These are phyloP conservation scores for Amniataba percoides DNA, from an alignment of 2,797 vertebrate species.

Conservation along the genomic window DNA sequence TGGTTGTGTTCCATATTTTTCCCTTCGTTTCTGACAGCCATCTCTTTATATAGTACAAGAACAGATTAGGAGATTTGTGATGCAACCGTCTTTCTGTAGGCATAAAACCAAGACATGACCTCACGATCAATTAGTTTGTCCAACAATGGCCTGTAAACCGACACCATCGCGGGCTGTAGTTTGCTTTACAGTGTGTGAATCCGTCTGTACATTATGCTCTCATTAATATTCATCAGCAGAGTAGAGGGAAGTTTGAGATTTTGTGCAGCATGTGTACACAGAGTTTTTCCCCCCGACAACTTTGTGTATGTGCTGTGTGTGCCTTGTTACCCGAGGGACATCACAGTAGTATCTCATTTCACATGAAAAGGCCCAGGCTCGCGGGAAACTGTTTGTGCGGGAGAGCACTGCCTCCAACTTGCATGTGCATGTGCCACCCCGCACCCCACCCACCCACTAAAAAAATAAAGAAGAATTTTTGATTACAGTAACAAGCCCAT, in stretches of 20 bases:
- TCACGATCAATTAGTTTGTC: conserved; percentile 37
- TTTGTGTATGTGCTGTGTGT: conserved; percentile 67
- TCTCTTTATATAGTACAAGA: not conserved
- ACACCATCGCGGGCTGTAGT: conserved; percentile 18
- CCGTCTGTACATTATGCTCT: conserved; percentile 40
- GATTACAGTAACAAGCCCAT: conserved; percentile 88
- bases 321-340: conserved; percentile 80
- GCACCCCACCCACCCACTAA: conserved; percentile 23
- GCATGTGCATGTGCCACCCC: conserved; percentile 22
- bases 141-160: conserved; percentile 39
- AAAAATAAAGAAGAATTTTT: conserved; percentile 87
- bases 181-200: conserved; percentile 38
- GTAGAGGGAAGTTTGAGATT: conserved; percentile 69
- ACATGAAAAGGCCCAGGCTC: conserved; percentile 82
- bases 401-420: conserved; percentile 47
- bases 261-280: conserved; percentile 63
- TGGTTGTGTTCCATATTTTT: not conserved
- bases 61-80: conserved; percentile 19
- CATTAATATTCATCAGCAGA: conserved; percentile 76
- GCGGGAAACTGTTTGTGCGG: conserved; percentile 67
- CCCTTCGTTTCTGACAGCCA: not conserved
- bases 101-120: conserved; percentile 7
- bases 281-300: conserved; percentile 53
- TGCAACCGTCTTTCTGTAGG: conserved; percentile 2
- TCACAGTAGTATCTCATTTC: conserved; percentile 83